Evolutionary conservation across 2,113 vertebrate genomes (phyloP).

Genomic region (Danio rerio): GRCz12tu NC_133192.1:25640501-25641000

Average conservation of each 20-base stretch:
- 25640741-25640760: background rate
- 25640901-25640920: too few species aligned
- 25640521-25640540: conserved; percentile 63
- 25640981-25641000: too few species aligned
- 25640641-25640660: background rate
- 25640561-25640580: conserved; percentile 64
- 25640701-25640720: background rate
- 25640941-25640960: too few species aligned
- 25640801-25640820: too few species aligned
- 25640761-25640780: too few species aligned
- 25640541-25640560: conserved; percentile 62
- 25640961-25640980: too few species aligned
- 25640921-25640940: too few species aligned
- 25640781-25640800: too few species aligned
- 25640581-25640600: conserved; percentile 37
- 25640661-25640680: conserved; percentile 8
- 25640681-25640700: background rate
- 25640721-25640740: background rate
- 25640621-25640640: conserved; percentile 53
- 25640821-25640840: too few species aligned
- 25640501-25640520: conserved; percentile 69
- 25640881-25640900: too few species aligned
- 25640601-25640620: conserved; percentile 54
- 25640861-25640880: too few species aligned
- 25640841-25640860: too few species aligned